Evolutionary conservation across 2,113 vertebrate species (phyloP).

Genomic region (Scalopus aquaticus): DNA sequence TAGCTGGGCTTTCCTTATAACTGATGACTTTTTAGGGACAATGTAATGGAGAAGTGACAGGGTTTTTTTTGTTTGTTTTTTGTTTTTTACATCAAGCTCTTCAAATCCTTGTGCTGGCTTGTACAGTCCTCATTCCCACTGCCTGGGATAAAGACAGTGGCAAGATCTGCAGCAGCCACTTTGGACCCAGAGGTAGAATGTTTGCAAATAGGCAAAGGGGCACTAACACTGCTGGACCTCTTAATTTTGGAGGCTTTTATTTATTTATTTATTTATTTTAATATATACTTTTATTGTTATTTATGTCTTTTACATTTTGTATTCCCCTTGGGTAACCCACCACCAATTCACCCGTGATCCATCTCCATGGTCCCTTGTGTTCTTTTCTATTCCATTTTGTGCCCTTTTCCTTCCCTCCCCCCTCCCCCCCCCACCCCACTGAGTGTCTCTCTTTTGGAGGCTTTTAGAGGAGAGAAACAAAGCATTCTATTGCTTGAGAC

Average conservation of each 20-base stretch:
- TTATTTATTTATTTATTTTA: too few relatives aligned
- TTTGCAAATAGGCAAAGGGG: background rate
- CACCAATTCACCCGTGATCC: too few relatives aligned
- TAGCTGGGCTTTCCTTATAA: background rate
- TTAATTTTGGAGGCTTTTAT: background rate
- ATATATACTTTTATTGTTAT: too few relatives aligned
- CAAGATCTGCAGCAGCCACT: background rate
- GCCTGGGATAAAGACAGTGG: background rate
- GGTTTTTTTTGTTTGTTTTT: too few relatives aligned
- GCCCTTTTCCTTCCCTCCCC: too few relatives aligned
- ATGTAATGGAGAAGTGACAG: background rate
- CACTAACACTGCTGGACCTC: rapidly evolving
- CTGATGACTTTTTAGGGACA: background rate
- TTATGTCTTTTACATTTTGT: too few relatives aligned
- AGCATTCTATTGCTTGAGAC: background rate
- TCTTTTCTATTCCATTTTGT: too few relatives aligned
- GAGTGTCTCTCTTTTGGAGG: too few relatives aligned
- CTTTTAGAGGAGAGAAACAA: background rate
- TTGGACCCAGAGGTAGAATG: background rate
- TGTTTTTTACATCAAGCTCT: background rate
- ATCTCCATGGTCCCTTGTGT: too few relatives aligned
- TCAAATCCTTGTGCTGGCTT: background rate
- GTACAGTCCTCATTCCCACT: background rate
- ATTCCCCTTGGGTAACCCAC: too few relatives aligned
- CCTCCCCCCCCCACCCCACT: too few relatives aligned